Conservation (phyloP, 2,113 vertebrate species). For the Anhinga rufa region DNA sequence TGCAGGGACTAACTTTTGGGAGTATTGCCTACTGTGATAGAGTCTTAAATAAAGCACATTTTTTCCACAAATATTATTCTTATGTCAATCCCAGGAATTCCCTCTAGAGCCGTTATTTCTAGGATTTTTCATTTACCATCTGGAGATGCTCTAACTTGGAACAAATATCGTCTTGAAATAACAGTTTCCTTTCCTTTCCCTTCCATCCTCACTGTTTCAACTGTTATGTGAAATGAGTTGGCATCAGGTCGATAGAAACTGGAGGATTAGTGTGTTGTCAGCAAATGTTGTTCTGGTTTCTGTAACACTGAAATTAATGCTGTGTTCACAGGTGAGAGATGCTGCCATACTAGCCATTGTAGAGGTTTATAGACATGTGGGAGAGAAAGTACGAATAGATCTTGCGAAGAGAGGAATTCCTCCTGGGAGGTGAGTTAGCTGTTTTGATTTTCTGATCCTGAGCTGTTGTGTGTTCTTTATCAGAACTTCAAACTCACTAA, state of each 20-base stretch:
- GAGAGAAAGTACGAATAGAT: constrained; percentile 86
- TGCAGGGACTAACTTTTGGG: background rate
- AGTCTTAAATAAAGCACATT: background rate
- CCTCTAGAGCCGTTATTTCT: background rate
- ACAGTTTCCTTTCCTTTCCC: background rate
- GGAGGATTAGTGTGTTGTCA: background rate
- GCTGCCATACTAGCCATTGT: constrained; percentile 82
- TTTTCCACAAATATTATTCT: background rate
- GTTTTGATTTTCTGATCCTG: background rate
- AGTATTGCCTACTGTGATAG: background rate
- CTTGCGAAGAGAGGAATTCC: constrained; percentile 86
- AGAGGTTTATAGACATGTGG: constrained; percentile 91
- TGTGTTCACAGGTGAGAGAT: constrained; percentile 85
- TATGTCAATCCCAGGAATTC: background rate
- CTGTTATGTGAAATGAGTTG: background rate
- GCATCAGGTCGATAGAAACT: background rate
- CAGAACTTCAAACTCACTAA: background rate
- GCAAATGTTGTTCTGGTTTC: background rate
- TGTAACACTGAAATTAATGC: background rate
- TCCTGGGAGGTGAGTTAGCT: constrained; percentile 81
- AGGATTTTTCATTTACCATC: background rate
- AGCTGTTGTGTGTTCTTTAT: background rate
- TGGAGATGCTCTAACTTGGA: background rate
- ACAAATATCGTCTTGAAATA: background rate
- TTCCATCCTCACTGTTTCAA: background rate